Conservation (phyloP, 2,113 vertebrate genomes). For the Chamaetylas fuelleborni region DNA sequence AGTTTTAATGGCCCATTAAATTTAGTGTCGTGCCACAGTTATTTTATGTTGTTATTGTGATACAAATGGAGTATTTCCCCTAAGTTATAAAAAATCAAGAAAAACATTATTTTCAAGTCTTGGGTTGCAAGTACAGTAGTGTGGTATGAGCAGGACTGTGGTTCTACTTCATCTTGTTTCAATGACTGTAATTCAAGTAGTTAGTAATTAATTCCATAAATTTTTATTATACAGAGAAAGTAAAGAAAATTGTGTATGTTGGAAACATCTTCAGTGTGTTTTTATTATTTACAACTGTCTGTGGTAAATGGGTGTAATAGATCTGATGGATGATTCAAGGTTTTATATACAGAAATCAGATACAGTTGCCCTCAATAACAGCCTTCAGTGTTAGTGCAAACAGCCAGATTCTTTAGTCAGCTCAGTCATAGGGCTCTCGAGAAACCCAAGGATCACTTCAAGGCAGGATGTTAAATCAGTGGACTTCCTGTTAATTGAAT, state of each 20-base stretch:
- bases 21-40: neutral
- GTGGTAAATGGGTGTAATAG: neutral
- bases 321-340: neutral
- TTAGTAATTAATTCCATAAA: neutral
- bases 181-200: neutral
- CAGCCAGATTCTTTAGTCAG: neutral
- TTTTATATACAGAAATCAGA: neutral
- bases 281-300: neutral
- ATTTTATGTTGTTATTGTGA: neutral
- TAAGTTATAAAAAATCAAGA: neutral
- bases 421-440: neutral
- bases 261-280: neutral
- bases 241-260: neutral
- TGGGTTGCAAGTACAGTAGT: neutral
- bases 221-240: neutral
- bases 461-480: neutral
- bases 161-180: neutral
- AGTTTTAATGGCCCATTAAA: neutral
- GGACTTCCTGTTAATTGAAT: neutral
- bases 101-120: neutral
- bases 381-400: neutral
- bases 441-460: neutral
- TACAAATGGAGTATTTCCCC: neutral
- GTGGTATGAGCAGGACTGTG: neutral
- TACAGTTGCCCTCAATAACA: neutral